Base-by-base conservation (phyloP, 2,888 invertebrate species). In the Didymodactylos carnosus region DNA sequence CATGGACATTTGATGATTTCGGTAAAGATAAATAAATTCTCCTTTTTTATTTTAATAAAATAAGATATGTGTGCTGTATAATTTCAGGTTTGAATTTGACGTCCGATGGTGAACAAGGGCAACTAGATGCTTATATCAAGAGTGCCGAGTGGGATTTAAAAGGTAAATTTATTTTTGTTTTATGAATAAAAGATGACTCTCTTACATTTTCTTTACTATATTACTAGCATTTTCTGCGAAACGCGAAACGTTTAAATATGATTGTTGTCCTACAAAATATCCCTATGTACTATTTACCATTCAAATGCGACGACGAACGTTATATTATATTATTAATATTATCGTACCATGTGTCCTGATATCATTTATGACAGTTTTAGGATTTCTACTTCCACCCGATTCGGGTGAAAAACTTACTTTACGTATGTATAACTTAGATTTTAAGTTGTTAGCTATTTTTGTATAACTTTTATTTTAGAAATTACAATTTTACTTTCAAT, bases 371-470 rank as follows among this genome's bases (percentile, higher is more conserved):
- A 74, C 71, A n/a, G 19, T 74, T 8, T 62, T 74, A 27, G 74
- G 74, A 11, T 74, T 74, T 69, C 39, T 43, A 19, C 69, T 74
- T 39, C 74, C 74, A n/a, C 74, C 74, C 7, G 74, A 74, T 46
- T 71, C 71, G 53, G 74, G 74, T 71, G 74, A 74, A 74, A 74
- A 74, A 69, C 41, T 74, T 43, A 49, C 71, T 14, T 39, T 74
- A 41, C 71, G 70, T 70, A 70, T n/a, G 70, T 10, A 27, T 3
- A 70, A 70, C 0, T 16, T 29, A 2, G 19, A n/a, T n/a, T n/a
- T n/a, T 46, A 16, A 46, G 19, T n/a, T 46, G 19, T 46, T 46
- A n/a, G 16, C 16, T n/a, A n/a, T n/a, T n/a, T n/a, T n/a, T n/a
- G n/a, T n/a, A n/a, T n/a, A n/a, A n/a, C n/a, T n/a, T n/a, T n/a